Conservation (phyloP, 2,797 vertebrate genomes). For the Lepilemur ruficaudatus region DNA sequence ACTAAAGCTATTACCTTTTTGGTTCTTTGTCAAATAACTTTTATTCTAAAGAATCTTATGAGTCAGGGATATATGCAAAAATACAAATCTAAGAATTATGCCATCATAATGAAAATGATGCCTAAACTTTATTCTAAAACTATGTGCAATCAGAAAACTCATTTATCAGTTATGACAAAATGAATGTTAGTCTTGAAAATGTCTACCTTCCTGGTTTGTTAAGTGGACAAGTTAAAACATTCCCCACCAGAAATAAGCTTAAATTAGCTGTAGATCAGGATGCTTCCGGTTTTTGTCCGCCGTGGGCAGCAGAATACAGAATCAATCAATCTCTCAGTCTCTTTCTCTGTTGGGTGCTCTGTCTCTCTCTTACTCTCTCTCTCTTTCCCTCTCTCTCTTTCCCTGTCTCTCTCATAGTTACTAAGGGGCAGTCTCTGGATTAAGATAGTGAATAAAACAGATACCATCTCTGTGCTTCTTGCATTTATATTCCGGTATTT, state of each 20-base stretch:
- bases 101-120: not conserved
- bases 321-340: not conserved
- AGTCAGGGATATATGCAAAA: not conserved
- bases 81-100: not conserved
- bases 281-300: not conserved
- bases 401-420: not conserved
- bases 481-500: not conserved
- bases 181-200: not conserved
- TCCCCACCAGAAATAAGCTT: not conserved
- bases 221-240: not conserved
- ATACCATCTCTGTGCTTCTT: not conserved
- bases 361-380: accelerated
- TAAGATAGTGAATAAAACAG: not conserved
- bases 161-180: not conserved
- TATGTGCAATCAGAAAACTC: not conserved
- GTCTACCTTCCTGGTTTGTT: not conserved
- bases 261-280: not conserved
- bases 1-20: not conserved
- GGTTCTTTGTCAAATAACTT: not conserved
- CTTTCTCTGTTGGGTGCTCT: accelerated
- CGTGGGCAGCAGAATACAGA: not conserved
- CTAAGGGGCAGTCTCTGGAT: not conserved
- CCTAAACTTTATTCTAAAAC: not conserved
- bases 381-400: not conserved
- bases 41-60: not conserved